Percentiles rank a stretch among this genome's conserved stretches.
Conservation (phyloP, 2,113 vertebrate genomes). For the Triplophysa dalaica region DNA sequence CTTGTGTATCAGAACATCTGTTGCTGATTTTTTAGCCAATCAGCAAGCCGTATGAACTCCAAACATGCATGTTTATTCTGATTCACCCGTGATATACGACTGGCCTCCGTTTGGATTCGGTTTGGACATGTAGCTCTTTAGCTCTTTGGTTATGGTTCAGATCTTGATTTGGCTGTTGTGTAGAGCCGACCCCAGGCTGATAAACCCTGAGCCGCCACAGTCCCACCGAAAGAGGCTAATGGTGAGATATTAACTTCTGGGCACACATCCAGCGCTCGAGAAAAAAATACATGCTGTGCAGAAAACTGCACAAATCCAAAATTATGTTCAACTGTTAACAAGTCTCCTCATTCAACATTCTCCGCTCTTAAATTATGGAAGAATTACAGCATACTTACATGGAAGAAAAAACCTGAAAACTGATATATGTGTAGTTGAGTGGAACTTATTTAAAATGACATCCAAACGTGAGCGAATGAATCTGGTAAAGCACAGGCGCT, state of each 20-base stretch:
- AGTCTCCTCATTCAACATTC: slow-evolving; percentile 31
- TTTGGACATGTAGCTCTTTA: slow-evolving; percentile 4
- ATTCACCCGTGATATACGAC: neutral
- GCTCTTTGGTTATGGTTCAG: slow-evolving; percentile 34
- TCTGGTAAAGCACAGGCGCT: neutral
- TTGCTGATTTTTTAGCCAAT: neutral
- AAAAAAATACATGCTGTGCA: slow-evolving; percentile 8
- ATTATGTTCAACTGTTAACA: slow-evolving; percentile 47
- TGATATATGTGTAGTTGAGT: neutral
- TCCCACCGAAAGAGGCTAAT: slow-evolving; percentile 9
- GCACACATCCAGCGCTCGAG: slow-evolving; percentile 43
- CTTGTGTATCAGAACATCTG: neutral
- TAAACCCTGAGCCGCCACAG: slow-evolving; percentile 21
- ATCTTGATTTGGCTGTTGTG: slow-evolving; percentile 54
- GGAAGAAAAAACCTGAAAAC: neutral
- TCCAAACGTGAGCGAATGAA: neutral
- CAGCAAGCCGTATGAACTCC: neutral
- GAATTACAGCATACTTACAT: slow-evolving; percentile 25
- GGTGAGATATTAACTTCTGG: slow-evolving; percentile 40
- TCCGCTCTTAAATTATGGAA: slow-evolving; percentile 18
- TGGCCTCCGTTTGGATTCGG: slow-evolving; percentile 13
- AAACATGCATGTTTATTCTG: neutral
- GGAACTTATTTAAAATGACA: too few relatives aligned
- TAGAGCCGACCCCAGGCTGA: slow-evolving; percentile 2
- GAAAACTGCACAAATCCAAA: slow-evolving; percentile 36